A percentile compares a stretch with the other conserved stretches of the same genome.
These are phyloP conservation scores for Procambarus clarkii DNA, from an alignment of 1,140 invertebrate species.

Conservation along the genomic window DNA sequence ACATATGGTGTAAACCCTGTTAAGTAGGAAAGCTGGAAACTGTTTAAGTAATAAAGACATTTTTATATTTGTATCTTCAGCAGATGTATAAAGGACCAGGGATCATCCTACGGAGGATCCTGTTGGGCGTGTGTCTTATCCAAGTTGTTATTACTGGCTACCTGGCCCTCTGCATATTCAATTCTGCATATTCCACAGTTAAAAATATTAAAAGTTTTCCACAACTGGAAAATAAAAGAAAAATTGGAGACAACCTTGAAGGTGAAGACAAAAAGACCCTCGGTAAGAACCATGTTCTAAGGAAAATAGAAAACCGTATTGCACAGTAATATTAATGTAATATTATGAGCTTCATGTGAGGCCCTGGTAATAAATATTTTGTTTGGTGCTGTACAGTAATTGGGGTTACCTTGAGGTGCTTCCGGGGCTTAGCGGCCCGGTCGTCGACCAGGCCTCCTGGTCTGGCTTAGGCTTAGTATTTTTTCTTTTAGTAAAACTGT, in stretches of 20 bases:
- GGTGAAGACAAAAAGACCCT: background rate
- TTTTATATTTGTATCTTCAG: background rate
- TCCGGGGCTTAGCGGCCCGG: too few species aligned
- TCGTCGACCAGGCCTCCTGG: too few species aligned
- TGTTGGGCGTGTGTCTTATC: constrained; percentile 38
- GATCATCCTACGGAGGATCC: constrained; percentile 29
- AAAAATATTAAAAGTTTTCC: constrained; percentile 26
- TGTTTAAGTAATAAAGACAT: background rate
- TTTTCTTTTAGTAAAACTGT: too few species aligned
- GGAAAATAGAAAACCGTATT: too few species aligned
- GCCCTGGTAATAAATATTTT: too few species aligned
- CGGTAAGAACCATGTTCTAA: background rate
- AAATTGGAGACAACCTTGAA: background rate
- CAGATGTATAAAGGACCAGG: constrained; percentile 43
- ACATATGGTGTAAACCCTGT: background rate
- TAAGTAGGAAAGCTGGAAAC: background rate
- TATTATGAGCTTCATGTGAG: too few species aligned
- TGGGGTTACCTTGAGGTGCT: too few species aligned
- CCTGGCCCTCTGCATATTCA: constrained; percentile 50
- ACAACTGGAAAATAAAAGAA: background rate
- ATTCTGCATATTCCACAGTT: constrained; percentile 46
- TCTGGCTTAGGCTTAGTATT: too few species aligned
- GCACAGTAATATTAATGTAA: too few species aligned
- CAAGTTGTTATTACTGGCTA: constrained; percentile 43
- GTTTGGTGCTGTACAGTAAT: too few species aligned